Conservation (phyloP, 2,797 vertebrate genomes). For the Rhynchotus rufescens region DNA sequence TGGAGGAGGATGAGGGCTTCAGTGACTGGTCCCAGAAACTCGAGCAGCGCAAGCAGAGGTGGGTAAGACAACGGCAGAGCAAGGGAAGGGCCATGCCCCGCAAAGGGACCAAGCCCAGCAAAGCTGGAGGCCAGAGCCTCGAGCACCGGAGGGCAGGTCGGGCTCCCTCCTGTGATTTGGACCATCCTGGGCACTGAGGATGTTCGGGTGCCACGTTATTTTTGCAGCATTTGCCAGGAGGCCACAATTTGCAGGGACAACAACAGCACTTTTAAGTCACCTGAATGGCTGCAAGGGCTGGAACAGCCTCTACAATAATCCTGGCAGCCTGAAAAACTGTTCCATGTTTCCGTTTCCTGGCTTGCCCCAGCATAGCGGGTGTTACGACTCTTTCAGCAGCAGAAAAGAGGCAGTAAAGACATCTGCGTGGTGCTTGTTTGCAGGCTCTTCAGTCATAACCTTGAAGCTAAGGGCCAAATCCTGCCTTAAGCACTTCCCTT, state of each 20-base stretch:
- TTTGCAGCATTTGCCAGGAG: not conserved
- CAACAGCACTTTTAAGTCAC: conserved; percentile 52
- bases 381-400: not conserved
- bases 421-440: not conserved
- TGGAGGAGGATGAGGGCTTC: conserved; percentile 94
- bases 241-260: conserved; percentile 18
- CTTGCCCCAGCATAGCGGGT: not conserved
- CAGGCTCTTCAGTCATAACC: not conserved
- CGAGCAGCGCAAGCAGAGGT: conserved; percentile 80
- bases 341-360: conserved; percentile 32
- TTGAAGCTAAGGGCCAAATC: not conserved
- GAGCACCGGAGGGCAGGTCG: not conserved
- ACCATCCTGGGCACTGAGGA: not conserved
- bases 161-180: not conserved
- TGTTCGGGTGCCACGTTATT: conserved; percentile 9
- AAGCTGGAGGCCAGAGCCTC: not conserved
- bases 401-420: not conserved
- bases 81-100: not conserved
- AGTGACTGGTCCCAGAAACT: conserved; percentile 91
- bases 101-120: not conserved
- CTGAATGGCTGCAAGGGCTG: conserved; percentile 45
- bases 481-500: not conserved
- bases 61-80: conserved; percentile 36
- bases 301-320: not conserved
- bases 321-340: conserved; percentile 25